Conservation (phyloP, 2,797 vertebrate species). For the Anniella stebbinsi region DNA sequence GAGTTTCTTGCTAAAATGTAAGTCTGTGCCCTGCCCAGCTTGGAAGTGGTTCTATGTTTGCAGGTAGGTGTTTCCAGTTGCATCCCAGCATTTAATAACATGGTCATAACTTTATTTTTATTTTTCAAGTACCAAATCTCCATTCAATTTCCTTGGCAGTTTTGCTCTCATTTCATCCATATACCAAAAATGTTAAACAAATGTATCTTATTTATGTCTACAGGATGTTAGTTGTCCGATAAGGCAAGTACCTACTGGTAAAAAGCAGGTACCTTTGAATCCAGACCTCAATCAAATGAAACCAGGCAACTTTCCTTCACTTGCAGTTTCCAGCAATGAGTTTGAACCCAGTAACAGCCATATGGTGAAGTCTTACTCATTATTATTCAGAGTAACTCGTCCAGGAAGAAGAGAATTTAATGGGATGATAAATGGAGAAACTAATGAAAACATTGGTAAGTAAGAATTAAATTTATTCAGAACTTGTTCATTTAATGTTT, state of each 20-base stretch:
- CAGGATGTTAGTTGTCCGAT: slow-evolving; percentile 99
- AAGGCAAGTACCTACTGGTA: slow-evolving; percentile 99
- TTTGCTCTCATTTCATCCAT: neutral
- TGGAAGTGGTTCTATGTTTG: neutral
- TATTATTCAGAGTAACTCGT: slow-evolving; percentile 96
- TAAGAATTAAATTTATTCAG: slow-evolving; percentile 5
- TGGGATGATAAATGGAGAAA: slow-evolving; percentile 92
- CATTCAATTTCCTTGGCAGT: neutral
- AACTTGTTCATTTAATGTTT: neutral
- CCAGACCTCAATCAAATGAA: slow-evolving; percentile 97
- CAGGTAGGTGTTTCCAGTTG: neutral
- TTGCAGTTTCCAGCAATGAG: slow-evolving; percentile 98
- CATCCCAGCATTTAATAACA: neutral
- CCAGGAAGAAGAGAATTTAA: slow-evolving; percentile 91
- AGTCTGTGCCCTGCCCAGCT: neutral
- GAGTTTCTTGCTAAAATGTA: neutral
- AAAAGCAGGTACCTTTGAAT: slow-evolving; percentile 99
- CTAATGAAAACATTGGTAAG: slow-evolving; percentile 96
- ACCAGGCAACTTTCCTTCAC: slow-evolving; percentile 92
- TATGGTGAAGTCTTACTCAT: slow-evolving; percentile 99
- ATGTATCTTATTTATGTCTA: slow-evolving; percentile 63
- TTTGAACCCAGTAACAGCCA: slow-evolving; percentile 99
- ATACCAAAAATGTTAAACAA: slow-evolving; percentile 4
- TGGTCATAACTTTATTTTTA: neutral
- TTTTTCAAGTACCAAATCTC: neutral